Evolutionary conservation across 1,140 invertebrate species (phyloP).

Genomic region (Megalopta genalis): DNA sequence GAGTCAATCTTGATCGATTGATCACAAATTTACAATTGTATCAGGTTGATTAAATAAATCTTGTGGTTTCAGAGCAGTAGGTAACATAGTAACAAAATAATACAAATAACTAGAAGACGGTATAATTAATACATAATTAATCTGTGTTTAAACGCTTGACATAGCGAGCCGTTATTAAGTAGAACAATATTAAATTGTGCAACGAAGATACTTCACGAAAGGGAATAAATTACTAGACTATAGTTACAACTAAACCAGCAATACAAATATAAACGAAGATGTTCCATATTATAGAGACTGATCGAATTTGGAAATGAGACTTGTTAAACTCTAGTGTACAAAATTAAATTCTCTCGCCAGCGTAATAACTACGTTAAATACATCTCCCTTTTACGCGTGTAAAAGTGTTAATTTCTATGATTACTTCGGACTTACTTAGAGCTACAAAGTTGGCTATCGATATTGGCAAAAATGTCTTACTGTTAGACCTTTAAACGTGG

Average conservation of each 20-base stretch:
- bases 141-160: neutral
- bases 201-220: slow-evolving; percentile 3
- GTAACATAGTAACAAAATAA: neutral
- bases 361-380: neutral
- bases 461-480: slow-evolving; percentile 41
- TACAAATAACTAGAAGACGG: slow-evolving; percentile 1
- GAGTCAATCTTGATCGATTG: too few relatives aligned
- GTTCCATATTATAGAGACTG: neutral
- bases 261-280: neutral
- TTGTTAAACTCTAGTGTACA: slow-evolving; percentile 5
- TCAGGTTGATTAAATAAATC: too few relatives aligned
- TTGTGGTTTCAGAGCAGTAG: neutral
- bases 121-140: neutral
- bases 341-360: slow-evolving; percentile 30
- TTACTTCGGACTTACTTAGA: slow-evolving; percentile 28
- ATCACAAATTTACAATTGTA: too few relatives aligned
- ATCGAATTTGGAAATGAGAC: neutral
- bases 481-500: slow-evolving; percentile 13
- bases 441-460: slow-evolving; percentile 37
- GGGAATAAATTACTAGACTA: neutral
- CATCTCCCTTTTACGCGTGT: slow-evolving; percentile 4
- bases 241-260: neutral
- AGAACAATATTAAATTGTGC: slow-evolving; percentile 38
- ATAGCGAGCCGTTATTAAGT: slow-evolving; percentile 40
- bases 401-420: slow-evolving; percentile 28